Percentiles rank a stretch among this genome's conserved stretches.
Conservation (phyloP, 2,113 vertebrate genomes). For the Bungarus multicinctus region DNA sequence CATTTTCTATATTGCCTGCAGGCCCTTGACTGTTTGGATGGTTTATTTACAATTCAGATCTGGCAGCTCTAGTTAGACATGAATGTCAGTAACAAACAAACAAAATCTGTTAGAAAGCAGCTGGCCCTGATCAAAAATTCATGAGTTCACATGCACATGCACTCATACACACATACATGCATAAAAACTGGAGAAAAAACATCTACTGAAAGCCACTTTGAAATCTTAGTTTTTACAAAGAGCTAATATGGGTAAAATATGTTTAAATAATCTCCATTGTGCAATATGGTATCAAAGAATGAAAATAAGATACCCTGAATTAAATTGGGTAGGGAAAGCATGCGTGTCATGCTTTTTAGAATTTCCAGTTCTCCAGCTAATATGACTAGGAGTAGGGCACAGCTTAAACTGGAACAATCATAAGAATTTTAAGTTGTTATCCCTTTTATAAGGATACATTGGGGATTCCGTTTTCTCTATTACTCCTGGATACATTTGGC, state of each 20-base stretch:
- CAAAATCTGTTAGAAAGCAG: background rate
- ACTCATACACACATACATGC: background rate
- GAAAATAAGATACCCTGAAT: background rate
- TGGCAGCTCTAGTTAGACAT: background rate
- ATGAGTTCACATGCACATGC: background rate
- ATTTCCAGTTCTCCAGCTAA: background rate
- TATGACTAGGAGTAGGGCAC: background rate
- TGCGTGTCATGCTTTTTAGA: background rate
- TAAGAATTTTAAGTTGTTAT: background rate
- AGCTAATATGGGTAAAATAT: background rate
- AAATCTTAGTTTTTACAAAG: background rate
- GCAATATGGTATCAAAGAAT: background rate
- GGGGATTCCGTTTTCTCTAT: background rate
- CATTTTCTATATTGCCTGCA: background rate
- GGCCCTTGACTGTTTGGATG: background rate
- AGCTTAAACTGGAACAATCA: background rate
- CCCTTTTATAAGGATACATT: background rate
- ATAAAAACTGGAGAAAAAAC: background rate
- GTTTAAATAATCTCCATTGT: background rate
- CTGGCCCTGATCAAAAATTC: background rate
- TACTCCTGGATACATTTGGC: background rate
- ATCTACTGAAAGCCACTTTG: background rate
- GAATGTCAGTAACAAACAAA: background rate
- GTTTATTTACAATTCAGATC: background rate
- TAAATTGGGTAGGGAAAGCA: background rate